Evolutionary conservation across 2,113 vertebrate species (phyloP).

Genomic region (Pelvicachromis taeniatus): DNA sequence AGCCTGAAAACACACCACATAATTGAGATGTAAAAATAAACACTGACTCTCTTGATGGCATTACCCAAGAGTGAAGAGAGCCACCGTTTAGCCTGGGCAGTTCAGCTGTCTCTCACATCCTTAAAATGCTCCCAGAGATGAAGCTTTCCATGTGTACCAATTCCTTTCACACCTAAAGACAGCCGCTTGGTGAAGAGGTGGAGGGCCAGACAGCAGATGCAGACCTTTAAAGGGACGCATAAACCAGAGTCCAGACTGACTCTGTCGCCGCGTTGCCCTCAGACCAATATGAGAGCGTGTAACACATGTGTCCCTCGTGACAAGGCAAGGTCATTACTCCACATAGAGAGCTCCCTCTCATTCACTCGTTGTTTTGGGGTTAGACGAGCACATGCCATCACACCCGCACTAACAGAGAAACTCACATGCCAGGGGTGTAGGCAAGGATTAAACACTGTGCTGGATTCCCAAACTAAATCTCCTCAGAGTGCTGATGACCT

Average conservation of each 20-base stretch:
- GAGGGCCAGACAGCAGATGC: slow-evolving; percentile 45
- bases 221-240: slow-evolving; percentile 53
- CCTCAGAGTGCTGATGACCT: not conserved
- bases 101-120: not conserved
- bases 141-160: not conserved
- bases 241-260: slow-evolving; percentile 45
- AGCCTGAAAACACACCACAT: slow-evolving; percentile 16
- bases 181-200: not conserved
- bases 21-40: slow-evolving; percentile 33
- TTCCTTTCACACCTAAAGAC: slow-evolving; percentile 25
- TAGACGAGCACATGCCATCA: slow-evolving; percentile 9
- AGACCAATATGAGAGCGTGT: slow-evolving; percentile 13
- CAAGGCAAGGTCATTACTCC: slow-evolving; percentile 53
- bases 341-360: not conserved
- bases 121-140: not conserved
- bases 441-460: not conserved
- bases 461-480: not conserved
- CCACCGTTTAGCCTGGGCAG: not conserved
- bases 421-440: not conserved
- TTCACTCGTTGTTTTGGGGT: slow-evolving; percentile 41
- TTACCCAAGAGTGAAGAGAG: not conserved
- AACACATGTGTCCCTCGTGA: slow-evolving; percentile 51
- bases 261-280: slow-evolving; percentile 17
- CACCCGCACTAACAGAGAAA: not conserved
- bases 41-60: not conserved